phyloP scores from a whole-genome alignment of 2,113 vertebrate species.

The Rana temporaria region DNA sequence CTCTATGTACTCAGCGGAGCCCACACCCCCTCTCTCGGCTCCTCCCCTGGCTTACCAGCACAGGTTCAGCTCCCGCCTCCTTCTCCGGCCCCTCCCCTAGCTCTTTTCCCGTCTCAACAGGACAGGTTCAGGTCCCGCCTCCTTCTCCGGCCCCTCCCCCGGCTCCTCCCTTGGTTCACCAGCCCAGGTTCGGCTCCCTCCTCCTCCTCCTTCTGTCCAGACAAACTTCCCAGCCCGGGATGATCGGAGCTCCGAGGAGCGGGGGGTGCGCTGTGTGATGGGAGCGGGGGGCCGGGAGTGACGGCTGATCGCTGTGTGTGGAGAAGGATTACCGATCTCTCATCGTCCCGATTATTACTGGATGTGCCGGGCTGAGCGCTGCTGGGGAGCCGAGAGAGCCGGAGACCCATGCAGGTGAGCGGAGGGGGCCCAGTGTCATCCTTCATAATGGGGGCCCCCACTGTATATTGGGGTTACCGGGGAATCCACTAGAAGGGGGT shows the following conservation, averaged over 20 bases:
- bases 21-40: constrained; percentile 24
- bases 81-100: too few relatives aligned
- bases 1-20: constrained; percentile 39
- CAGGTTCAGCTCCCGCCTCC: not conserved
- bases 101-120: not conserved
- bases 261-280: not conserved
- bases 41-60: not conserved
- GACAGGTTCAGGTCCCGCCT: constrained; percentile 1
- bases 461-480: too few relatives aligned
- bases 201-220: constrained; percentile 14
- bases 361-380: too few relatives aligned
- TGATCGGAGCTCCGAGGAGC: not conserved
- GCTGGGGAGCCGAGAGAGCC: not conserved
- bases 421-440: too few relatives aligned
- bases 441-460: too few relatives aligned
- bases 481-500: too few relatives aligned
- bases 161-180: too few relatives aligned
- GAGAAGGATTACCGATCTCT: not conserved
- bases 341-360: too few relatives aligned
- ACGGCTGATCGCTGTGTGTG: not conserved
- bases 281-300: not conserved
- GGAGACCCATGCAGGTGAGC: constrained; percentile 42
- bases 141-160: too few relatives aligned
- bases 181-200: too few relatives aligned
- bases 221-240: constrained; percentile 4